Evolutionary conservation across 1,140 invertebrate species (phyloP).

Genomic region (Scaptomyza montana): DNA sequence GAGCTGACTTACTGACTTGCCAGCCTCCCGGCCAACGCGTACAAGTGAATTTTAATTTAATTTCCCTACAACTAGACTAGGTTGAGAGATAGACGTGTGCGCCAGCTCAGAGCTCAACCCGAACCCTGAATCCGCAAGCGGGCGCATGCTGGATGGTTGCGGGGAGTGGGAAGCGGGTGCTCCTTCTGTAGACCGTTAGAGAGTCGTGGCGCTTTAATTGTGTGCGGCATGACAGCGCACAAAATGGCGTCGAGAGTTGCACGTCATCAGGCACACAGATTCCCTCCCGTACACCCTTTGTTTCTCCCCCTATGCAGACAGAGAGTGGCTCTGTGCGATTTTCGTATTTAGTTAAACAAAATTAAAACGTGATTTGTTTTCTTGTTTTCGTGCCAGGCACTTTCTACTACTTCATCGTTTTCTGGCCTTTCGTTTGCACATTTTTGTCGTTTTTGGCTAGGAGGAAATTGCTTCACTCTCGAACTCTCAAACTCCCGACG

Average conservation of each 20-base stretch:
- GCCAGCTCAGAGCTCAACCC: constrained; percentile 42
- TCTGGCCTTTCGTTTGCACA: constrained; percentile 55
- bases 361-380: constrained; percentile 83
- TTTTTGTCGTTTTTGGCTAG: constrained; percentile 65
- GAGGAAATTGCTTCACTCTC: constrained; percentile 1
- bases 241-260: constrained; percentile 81
- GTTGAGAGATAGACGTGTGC: constrained; percentile 75
- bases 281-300: constrained; percentile 6
- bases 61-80: constrained; percentile 77
- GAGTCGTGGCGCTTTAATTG: constrained; percentile 71
- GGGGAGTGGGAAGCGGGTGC: neutral
- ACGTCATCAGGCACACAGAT: constrained; percentile 68
- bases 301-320: neutral
- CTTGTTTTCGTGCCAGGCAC: constrained; percentile 72
- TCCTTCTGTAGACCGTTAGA: constrained; percentile 12
- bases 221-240: constrained; percentile 80
- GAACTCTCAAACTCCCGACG: neutral
- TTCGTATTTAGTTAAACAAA: constrained; percentile 82
- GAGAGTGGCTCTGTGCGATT: constrained; percentile 58
- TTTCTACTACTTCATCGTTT: constrained; percentile 37
- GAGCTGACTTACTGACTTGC: constrained; percentile 70
- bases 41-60: constrained; percentile 82
- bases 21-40: constrained; percentile 29
- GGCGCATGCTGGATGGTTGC: neutral
- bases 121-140: constrained; percentile 4